A percentile compares a stretch with the other conserved stretches of the same genome.
phyloP scores from a whole-genome alignment of 2,797 vertebrate genomes.

The Centroberyx gerrardi region DNA sequence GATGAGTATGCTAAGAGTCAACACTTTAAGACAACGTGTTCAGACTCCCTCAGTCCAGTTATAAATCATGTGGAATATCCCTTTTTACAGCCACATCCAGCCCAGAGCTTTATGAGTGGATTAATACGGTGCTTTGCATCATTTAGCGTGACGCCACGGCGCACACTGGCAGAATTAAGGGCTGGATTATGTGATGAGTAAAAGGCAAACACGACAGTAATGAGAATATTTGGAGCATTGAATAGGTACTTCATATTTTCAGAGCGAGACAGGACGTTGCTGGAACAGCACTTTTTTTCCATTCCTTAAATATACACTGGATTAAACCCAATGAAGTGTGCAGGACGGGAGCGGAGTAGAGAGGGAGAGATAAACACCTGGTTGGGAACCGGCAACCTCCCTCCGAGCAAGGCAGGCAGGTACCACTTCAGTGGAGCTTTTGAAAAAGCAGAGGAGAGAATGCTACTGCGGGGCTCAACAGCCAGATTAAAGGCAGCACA shows the following conservation, averaged over 20 bases:
- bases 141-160: conserved; percentile 36
- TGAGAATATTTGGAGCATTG: conserved; percentile 22
- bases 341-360: conserved; percentile 29
- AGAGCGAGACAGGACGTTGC: conserved; percentile 18
- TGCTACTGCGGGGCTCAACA: conserved; percentile 66
- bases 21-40: conserved; percentile 50
- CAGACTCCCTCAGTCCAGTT: conserved; percentile 38
- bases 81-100: conserved; percentile 30
- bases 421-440: conserved; percentile 65
- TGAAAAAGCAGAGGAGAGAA: conserved; percentile 61
- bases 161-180: conserved; percentile 13
- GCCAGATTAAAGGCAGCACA: conserved; percentile 77
- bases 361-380: conserved; percentile 71
- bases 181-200: conserved; percentile 46
- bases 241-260: conserved; percentile 22
- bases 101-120: conserved; percentile 45
- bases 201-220: conserved; percentile 54
- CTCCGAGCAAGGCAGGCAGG: conserved; percentile 70
- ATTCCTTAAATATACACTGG: conserved; percentile 17
- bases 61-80: conserved; percentile 51
- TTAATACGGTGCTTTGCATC: conserved; percentile 57
- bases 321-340: conserved; percentile 32
- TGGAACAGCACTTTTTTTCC: conserved; percentile 28
- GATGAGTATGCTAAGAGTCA: conserved; percentile 47
- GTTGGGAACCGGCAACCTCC: conserved; percentile 68